phyloP scores from a whole-genome alignment of 2,797 vertebrate species.

The Eurystomus glaucurus region DNA sequence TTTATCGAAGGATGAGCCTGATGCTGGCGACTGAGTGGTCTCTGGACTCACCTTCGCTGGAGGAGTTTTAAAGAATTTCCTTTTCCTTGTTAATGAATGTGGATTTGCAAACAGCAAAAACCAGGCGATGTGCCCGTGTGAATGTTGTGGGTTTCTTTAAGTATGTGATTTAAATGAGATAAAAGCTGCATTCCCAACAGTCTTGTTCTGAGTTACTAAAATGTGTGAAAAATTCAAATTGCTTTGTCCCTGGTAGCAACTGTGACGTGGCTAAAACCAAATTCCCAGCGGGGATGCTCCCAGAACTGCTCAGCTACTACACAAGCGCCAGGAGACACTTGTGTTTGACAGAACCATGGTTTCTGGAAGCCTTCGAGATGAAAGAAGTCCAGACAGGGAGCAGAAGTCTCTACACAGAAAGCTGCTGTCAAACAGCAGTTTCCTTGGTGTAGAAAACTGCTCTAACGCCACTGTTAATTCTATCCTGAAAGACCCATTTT shows the following conservation, averaged over 20 bases:
- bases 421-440: neutral
- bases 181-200: neutral
- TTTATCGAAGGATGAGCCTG: neutral
- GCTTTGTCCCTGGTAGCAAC: neutral
- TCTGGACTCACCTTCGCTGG: neutral
- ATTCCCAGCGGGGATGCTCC: neutral
- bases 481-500: neutral
- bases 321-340: neutral
- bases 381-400: neutral
- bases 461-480: neutral
- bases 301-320: neutral
- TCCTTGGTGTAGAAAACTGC: neutral
- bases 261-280: neutral
- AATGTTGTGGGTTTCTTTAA: neutral
- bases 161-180: neutral
- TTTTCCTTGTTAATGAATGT: neutral
- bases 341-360: neutral
- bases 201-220: neutral
- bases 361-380: slow-evolving; percentile 16
- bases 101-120: neutral
- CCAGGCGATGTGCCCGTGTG: neutral
- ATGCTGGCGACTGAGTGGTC: neutral
- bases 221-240: neutral
- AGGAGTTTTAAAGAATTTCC: neutral
- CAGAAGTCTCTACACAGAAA: neutral